A percentile compares a stretch with the other conserved stretches of the same genome.
These are phyloP conservation scores for Sarcophaga variegata DNA, from an alignment of 2,888 invertebrate species.

Conservation along the genomic window DNA sequence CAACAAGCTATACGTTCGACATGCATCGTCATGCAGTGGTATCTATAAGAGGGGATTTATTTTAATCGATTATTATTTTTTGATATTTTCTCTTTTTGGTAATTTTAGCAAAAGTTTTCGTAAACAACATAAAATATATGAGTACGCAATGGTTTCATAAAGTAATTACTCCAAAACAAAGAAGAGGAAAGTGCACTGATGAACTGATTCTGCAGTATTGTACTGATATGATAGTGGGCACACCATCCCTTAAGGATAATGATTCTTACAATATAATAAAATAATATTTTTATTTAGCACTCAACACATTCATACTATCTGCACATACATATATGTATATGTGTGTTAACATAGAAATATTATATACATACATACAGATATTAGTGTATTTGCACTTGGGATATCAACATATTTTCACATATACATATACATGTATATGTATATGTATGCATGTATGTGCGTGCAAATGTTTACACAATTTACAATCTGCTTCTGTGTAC, in stretches of 20 bases:
- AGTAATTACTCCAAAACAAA: background rate
- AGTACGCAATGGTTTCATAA: too few relatives aligned
- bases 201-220: too few relatives aligned
- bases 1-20: conserved; percentile 25
- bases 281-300: conserved; percentile 63
- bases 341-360: too few relatives aligned
- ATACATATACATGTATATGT: background rate
- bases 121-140: too few relatives aligned
- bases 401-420: background rate
- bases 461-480: conserved; percentile 51
- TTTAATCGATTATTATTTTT: conserved; percentile 27
- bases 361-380: too few relatives aligned
- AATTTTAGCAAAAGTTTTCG: background rate
- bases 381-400: background rate
- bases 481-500: conserved; percentile 41
- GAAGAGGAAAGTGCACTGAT: background rate
- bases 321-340: background rate
- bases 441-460: background rate
- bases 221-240: background rate
- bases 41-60: background rate
- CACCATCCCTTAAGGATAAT: conserved; percentile 29
- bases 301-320: conserved; percentile 35
- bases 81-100: conserved; percentile 4
- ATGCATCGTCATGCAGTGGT: background rate
- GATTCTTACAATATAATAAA: conserved; percentile 25